These are phyloP conservation scores for Triplophysa dalaica DNA, from an alignment of 2,113 vertebrate genomes.

Conservation along the genomic window DNA sequence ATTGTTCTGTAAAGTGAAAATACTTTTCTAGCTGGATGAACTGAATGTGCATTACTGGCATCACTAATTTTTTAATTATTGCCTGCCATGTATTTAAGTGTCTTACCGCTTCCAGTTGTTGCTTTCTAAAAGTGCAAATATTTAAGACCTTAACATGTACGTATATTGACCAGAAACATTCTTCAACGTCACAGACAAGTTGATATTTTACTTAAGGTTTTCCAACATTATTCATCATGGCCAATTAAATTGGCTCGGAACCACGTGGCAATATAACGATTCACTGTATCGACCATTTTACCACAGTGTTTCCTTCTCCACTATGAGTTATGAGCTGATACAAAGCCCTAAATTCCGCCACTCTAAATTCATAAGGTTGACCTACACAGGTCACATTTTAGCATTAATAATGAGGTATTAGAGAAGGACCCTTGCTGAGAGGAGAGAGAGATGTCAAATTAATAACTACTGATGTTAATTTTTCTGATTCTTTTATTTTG, in stretches of 20 bases:
- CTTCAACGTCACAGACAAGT: neutral
- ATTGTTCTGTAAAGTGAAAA: too few relatives aligned
- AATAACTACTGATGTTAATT: conserved; percentile 62
- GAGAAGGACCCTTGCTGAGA: conserved; percentile 29
- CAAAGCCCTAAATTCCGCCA: conserved; percentile 52
- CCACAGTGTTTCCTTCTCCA: neutral
- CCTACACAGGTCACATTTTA: conserved; percentile 52
- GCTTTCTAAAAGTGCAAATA: too few relatives aligned
- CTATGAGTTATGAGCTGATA: conserved; percentile 62
- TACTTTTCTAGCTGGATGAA: too few relatives aligned
- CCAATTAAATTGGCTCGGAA: conserved; percentile 18
- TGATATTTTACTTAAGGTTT: conserved; percentile 8
- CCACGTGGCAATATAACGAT: conserved; percentile 29
- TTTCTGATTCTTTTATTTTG: conserved; percentile 34
- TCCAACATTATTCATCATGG: conserved; percentile 44
- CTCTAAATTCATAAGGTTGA: conserved; percentile 58
- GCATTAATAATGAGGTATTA: conserved; percentile 63
- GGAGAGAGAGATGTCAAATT: conserved; percentile 60
- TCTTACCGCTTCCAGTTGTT: too few relatives aligned
- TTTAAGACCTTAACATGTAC: too few relatives aligned
- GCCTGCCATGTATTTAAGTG: too few relatives aligned
- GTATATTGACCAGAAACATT: too few relatives aligned
- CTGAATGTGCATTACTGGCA: too few relatives aligned
- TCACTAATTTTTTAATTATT: too few relatives aligned
- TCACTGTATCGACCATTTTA: conserved; percentile 30